Evolutionary conservation across 2,113 vertebrate genomes (phyloP).

Genomic region (Ptyas mucosa): DNA sequence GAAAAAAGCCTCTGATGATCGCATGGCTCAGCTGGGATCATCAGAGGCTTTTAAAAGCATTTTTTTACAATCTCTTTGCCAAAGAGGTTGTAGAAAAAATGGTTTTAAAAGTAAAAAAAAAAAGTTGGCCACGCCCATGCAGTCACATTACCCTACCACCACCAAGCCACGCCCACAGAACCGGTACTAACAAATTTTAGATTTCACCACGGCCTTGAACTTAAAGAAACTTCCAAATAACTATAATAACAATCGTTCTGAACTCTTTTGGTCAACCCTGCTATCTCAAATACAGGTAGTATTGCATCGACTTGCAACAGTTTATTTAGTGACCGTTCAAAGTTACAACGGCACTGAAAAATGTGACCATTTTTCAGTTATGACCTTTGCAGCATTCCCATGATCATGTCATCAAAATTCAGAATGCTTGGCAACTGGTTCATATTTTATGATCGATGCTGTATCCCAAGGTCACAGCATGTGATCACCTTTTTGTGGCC

Average conservation of each 20-base stretch:
- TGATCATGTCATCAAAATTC: background rate
- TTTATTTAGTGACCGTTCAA: background rate
- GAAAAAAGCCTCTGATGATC: too few species aligned
- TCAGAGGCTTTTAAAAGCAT: too few species aligned
- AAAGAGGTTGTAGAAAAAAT: too few species aligned
- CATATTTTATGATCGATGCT: background rate
- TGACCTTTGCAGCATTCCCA: background rate
- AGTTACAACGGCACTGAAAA: background rate
- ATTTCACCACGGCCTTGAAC: background rate
- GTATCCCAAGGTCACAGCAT: background rate
- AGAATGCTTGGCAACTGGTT: background rate
- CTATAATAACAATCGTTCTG: background rate
- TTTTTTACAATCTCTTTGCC: too few species aligned
- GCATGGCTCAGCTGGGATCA: too few species aligned
- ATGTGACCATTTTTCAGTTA: background rate
- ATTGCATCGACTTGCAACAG: background rate
- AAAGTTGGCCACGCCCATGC: too few species aligned
- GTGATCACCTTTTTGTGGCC: background rate
- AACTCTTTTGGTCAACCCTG: background rate
- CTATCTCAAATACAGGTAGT: background rate
- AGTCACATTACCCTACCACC: too few species aligned
- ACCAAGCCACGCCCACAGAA: too few species aligned
- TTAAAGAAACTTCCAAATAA: background rate
- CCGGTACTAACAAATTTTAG: too few species aligned
- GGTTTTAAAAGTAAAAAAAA: too few species aligned